Conservation (phyloP, 2,888 invertebrate species). For the Drosophila birchii region DNA sequence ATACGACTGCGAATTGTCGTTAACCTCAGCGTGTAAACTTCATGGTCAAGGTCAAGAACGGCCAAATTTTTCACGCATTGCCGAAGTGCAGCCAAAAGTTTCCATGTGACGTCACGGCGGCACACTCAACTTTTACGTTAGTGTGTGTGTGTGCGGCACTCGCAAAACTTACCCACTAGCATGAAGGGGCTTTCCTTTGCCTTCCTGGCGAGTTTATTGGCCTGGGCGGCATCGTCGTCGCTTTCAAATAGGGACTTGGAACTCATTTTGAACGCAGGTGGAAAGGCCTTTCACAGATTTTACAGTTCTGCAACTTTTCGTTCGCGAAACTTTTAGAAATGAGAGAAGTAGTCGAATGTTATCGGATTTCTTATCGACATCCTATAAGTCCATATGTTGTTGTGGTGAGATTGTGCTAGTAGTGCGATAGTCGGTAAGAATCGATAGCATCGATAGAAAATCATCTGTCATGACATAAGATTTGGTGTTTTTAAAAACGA, state of each 20-base stretch:
- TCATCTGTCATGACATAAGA: constrained; percentile 62
- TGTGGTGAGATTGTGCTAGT: neutral
- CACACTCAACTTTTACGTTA: constrained; percentile 14
- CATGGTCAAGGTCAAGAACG: constrained; percentile 61
- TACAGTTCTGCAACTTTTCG: constrained; percentile 6
- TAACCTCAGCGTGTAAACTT: constrained; percentile 21
- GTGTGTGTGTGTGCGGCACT: neutral
- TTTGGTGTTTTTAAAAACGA: constrained; percentile 52
- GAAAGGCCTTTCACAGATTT: neutral
- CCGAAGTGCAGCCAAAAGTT: constrained; percentile 29
- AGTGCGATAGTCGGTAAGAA: neutral
- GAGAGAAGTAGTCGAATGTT: neutral
- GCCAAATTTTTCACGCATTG: constrained; percentile 25
- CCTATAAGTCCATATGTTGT: neutral
- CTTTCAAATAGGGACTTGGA: constrained; percentile 82
- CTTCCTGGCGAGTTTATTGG: constrained; percentile 87
- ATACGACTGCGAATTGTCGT: neutral
- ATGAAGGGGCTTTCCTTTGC: constrained; percentile 90
- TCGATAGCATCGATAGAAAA: neutral
- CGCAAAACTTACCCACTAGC: constrained; percentile 87
- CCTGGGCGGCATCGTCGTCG: constrained; percentile 70
- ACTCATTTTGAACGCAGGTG: constrained; percentile 67
- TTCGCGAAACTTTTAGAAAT: constrained; percentile 27
- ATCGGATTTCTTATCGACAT: neutral
- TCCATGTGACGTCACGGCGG: constrained; percentile 51